Conservation (phyloP, 2,888 invertebrate species). For the Apoda limacodes region DNA sequence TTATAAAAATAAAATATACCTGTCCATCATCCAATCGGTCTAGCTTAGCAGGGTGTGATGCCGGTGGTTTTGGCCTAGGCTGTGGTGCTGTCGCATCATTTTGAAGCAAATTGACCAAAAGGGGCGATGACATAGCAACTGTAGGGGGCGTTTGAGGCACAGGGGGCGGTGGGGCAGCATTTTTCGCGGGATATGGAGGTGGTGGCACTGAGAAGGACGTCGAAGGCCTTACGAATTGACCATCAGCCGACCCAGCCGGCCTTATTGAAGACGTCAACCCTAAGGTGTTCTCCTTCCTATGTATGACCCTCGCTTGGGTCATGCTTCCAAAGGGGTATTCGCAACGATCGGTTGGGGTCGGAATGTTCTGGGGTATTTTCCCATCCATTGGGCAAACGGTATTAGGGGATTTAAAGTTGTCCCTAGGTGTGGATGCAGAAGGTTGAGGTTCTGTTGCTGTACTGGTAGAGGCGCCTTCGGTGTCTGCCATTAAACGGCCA, state of each 20-base stretch:
- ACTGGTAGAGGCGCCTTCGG: conserved; percentile 32
- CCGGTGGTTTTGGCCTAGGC: conserved; percentile 35
- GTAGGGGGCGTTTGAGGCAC: conserved; percentile 46
- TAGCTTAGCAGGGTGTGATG: conserved; percentile 47
- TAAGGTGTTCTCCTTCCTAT: conserved; percentile 75
- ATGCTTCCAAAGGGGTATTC: conserved; percentile 91
- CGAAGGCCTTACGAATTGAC: conserved; percentile 36
- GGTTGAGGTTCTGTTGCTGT: conserved; percentile 29
- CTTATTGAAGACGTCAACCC: conserved; percentile 27
- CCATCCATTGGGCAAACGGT: conserved; percentile 89
- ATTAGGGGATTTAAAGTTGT: conserved; percentile 82
- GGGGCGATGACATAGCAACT: conserved; percentile 87
- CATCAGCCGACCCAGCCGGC: conserved; percentile 27
- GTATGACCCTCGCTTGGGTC: conserved; percentile 90
- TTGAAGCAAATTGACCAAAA: conserved; percentile 91
- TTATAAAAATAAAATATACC: conserved; percentile 25
- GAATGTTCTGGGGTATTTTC: conserved; percentile 72
- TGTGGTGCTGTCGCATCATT: conserved; percentile 75
- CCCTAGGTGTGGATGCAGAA: conserved; percentile 36
- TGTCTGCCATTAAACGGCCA: conserved; percentile 38
- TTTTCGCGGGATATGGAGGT: conserved; percentile 39
- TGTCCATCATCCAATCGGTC: conserved; percentile 53
- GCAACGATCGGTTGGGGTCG: conserved; percentile 68
- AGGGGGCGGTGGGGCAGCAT: conserved; percentile 29
- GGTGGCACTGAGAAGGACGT: conserved; percentile 50